Conservation (phyloP, 1,140 invertebrate genomes). For the Eufriesea mexicana region DNA sequence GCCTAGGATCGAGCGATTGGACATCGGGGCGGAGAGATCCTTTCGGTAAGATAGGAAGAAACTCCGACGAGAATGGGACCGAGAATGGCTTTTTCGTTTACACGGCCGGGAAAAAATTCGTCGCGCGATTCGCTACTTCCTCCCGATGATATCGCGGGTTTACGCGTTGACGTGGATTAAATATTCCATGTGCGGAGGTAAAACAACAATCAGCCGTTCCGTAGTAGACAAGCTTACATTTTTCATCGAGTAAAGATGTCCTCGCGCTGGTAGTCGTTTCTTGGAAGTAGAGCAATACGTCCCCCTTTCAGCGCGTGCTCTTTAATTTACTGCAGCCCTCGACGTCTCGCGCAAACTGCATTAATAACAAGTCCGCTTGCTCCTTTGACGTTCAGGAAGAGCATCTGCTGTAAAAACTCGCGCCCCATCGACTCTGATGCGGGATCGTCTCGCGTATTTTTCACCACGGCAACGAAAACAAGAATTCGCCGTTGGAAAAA, state of each 20-base stretch:
- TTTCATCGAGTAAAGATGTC: not conserved
- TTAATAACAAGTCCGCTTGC: constrained; percentile 26
- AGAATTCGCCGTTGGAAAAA: not conserved
- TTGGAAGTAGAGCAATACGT: not conserved
- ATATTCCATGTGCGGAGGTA: not conserved
- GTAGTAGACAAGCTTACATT: not conserved
- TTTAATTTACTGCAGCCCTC: constrained; percentile 33
- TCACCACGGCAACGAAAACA: not conserved
- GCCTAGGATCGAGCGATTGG: too few species aligned
- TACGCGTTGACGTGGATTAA: not conserved
- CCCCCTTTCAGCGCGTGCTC: not conserved
- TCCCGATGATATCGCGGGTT: not conserved
- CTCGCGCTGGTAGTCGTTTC: not conserved
- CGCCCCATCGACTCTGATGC: not conserved
- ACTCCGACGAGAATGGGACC: too few species aligned
- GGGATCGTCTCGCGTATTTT: not conserved
- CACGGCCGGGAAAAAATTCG: not conserved
- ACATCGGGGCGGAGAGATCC: too few species aligned
- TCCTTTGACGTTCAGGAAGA: not conserved
- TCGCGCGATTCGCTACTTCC: not conserved
- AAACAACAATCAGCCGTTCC: not conserved
- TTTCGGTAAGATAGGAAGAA: too few species aligned
- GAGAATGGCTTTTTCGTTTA: too few species aligned
- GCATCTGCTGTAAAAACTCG: constrained; percentile 1
- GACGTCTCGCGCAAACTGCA: constrained; percentile 21